Percentiles rank a stretch among this genome's conserved stretches.
Conservation (phyloP, 2,888 invertebrate genomes). For the Drosophila engyochracea region DNA sequence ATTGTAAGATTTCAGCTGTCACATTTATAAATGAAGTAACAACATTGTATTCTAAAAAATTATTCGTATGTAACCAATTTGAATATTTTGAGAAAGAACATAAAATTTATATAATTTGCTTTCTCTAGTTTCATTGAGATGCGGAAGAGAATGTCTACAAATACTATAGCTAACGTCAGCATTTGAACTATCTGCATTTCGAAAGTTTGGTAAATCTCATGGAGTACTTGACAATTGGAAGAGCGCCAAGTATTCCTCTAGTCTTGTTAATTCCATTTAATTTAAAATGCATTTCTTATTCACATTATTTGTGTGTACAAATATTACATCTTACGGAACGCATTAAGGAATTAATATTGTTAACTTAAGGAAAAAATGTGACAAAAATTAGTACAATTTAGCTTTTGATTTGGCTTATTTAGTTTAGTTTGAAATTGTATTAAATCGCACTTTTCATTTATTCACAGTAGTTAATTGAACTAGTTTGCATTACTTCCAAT, state of each 20-base stretch:
- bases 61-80: too few species aligned
- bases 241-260: constrained; percentile 29
- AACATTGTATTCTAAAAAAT: too few species aligned
- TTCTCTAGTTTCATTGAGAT: too few species aligned
- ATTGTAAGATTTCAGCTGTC: too few species aligned
- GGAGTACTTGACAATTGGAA: constrained; percentile 20
- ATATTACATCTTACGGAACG: constrained; percentile 29
- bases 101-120: too few species aligned
- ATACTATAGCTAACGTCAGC: too few species aligned
- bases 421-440: constrained; percentile 50
- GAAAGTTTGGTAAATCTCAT: constrained; percentile 1
- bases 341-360: constrained; percentile 29
- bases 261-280: constrained; percentile 28
- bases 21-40: too few species aligned
- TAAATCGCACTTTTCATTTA: constrained; percentile 53
- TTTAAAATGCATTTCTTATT: constrained; percentile 25
- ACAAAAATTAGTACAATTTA: constrained; percentile 50
- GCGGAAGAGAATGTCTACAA: too few species aligned
- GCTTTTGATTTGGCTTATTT: constrained; percentile 22
- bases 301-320: constrained; percentile 13
- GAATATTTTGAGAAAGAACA: too few species aligned
- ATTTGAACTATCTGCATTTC: constrained; percentile 63
- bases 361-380: constrained; percentile 25
- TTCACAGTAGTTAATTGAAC: constrained; percentile 26
- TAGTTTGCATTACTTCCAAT: constrained; percentile 33